Percentiles rank a stretch among this genome's conserved stretches.
phyloP scores from a whole-genome alignment of 1,140 invertebrate genomes.

The Agrypnia vestita region DNA sequence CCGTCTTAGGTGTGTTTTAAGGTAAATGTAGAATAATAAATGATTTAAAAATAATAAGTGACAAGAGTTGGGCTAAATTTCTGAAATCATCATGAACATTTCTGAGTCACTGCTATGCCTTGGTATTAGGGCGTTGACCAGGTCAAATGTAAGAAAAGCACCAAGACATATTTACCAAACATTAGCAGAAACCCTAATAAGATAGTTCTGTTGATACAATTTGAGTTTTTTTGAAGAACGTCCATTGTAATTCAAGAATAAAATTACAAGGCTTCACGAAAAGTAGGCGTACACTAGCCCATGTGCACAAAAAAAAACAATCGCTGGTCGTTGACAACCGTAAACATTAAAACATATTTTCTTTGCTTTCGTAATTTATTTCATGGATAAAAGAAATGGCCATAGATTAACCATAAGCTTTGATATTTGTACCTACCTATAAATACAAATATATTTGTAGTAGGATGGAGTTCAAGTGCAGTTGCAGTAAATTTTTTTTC shows the following conservation, averaged over 20 bases:
- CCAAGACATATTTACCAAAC: slow-evolving; percentile 6
- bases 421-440: too few relatives aligned
- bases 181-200: slow-evolving; percentile 22
- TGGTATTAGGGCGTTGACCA: slow-evolving; percentile 36
- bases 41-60: too few relatives aligned
- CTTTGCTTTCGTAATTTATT: slow-evolving; percentile 20
- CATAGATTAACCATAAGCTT: too few relatives aligned
- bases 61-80: too few relatives aligned
- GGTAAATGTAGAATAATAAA: too few relatives aligned
- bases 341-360: background rate
- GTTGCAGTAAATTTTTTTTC: too few relatives aligned
- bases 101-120: slow-evolving; percentile 4
- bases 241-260: slow-evolving; percentile 2
- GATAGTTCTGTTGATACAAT: background rate
- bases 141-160: background rate
- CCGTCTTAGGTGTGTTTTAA: too few relatives aligned
- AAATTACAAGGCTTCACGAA: background rate
- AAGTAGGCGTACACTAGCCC: slow-evolving; percentile 16
- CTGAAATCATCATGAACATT: background rate
- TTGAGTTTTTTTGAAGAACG: background rate
- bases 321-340: background rate
- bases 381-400: background rate
- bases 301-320: slow-evolving; percentile 25
- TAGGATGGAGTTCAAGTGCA: too few relatives aligned
- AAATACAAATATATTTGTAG: too few relatives aligned